A percentile compares a stretch with the other conserved stretches of the same genome.
These are phyloP conservation scores for Jacana jacana DNA, from an alignment of 2,113 vertebrate species.

Conservation along the genomic window DNA sequence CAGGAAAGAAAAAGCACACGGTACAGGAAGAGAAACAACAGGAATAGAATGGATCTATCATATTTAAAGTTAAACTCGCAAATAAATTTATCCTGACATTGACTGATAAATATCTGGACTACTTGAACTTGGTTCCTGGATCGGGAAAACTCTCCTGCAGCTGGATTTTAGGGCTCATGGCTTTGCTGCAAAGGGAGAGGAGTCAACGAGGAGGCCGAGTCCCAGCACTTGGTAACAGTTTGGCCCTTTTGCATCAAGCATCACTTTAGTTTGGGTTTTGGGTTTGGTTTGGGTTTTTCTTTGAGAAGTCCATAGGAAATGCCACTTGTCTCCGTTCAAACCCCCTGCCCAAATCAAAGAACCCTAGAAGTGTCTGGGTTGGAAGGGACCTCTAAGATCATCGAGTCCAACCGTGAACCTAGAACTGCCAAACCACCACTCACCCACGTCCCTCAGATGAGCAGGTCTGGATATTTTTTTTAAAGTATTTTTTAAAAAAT, in stretches of 20 bases:
- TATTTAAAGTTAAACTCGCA: background rate
- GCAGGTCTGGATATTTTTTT: background rate
- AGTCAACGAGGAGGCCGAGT: background rate
- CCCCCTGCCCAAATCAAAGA: background rate
- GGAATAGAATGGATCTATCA: slow-evolving; percentile 6
- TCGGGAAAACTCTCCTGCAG: background rate
- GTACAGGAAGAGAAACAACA: slow-evolving; percentile 29
- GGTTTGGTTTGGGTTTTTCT: background rate
- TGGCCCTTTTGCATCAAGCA: accelerated
- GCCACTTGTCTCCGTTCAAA: background rate
- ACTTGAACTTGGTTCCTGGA: slow-evolving; percentile 26
- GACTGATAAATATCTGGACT: slow-evolving; percentile 30
- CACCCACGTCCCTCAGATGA: background rate
- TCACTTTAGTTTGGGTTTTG: accelerated
- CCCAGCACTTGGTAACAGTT: background rate
- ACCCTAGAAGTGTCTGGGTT: background rate
- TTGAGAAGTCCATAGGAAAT: background rate
- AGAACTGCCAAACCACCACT: background rate
- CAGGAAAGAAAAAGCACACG: slow-evolving; percentile 43
- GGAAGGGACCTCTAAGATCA: background rate
- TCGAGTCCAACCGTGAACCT: background rate
- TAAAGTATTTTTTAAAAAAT: background rate
- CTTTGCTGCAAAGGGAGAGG: background rate
- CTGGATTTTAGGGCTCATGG: background rate
- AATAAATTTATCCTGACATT: slow-evolving; percentile 11